Evolutionary conservation across 2,797 vertebrate species (phyloP), one percentile per base, ranked within the genome.

Genomic region (Distichodus sexfasciatus): DNA sequence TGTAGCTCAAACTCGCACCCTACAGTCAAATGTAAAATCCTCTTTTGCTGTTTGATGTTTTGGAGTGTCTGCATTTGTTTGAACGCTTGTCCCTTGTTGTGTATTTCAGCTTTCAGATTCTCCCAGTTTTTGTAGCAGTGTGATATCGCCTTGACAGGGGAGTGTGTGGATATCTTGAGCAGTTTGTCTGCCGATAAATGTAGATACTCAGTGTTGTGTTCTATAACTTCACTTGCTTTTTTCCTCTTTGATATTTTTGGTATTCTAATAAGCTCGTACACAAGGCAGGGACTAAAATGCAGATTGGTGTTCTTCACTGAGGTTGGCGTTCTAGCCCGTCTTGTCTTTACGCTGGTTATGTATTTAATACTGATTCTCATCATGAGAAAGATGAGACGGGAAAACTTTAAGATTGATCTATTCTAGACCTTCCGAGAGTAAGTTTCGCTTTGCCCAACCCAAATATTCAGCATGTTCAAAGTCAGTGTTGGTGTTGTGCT

Each of bases 321-420:
- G 57, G n/a, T 33, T 14, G 23, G 60, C 35, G 54, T 24, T 10
- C 50, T 53, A 10, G 36, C 28, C 5, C 40, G 8, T n/a, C 55
- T 26, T 88, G 77, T 80, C 8, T 79, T 78, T 73, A 78, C 71
- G 81, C 81, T 81, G 78, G 81, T 87, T 87, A 82, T 87, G 86
- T 80, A 84, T 79, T 76, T 76, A 62, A 82, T 85, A 86, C 87
- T 87, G 78, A 80, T 76, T 67, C 14, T 14, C 47, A 28, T 54
- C 31, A 54, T 35, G 23, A 19, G 53, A 11, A 36, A 38, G 4
- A 57, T 6, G 0, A 5, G 14, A 38, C 19, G 14, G 11, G 12
- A 19, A 12, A 33, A 35, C 3, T 9, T 12, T 2, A 26, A 8
- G 14, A 17, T 54, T 17, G 11, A n/a, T 58, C 10, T 26, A 14